Base-by-base conservation (phyloP, 1,140 invertebrate species). In the Philaenus spumarius region DNA sequence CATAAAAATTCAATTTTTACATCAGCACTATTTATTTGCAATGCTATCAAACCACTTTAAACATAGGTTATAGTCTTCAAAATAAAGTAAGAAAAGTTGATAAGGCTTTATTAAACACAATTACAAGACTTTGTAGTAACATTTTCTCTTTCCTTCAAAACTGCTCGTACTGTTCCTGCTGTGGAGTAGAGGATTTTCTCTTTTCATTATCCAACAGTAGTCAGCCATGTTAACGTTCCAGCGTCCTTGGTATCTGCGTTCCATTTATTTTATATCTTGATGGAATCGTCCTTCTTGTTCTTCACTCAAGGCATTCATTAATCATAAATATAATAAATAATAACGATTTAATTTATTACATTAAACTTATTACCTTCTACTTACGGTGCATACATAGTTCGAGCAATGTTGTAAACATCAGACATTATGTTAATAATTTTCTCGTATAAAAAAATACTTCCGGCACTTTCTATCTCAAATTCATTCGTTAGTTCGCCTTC, bases 241-340 rank as follows among this genome's bases (percentile, higher is more conserved):
- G 58, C 64, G 57, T 43, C 66, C 69, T 63, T 69, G 61, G 55
- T 69, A 74, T 50, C 68, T 60, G 58, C 65, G 61, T 72, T 66
- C 59, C 68, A 72, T 68, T 22, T n/a, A n/a, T n/a, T n/a, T n/a
- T n/a, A n/a, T n/a, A n/a, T 72, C 68, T 62, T 75, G 67, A 54
- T 75, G 69, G 45, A 75, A 74, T n/a, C 66, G 57, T 55, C 74
- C 66, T 3, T 72, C 68, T 60, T 75, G 69, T n/a, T n/a, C n/a
- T n/a, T n/a, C 47, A 69, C 69, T 61, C 60, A 71, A 24, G 68
- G 62, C 23, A n/a, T n/a, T n/a, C n/a, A n/a, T n/a, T n/a, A n/a
- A n/a, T n/a, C n/a, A n/a, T n/a, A n/a, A n/a, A n/a, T n/a, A n/a
- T n/a, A n/a, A n/a, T n/a, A n/a, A n/a, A n/a, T n/a, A n/a, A n/a